Conservation (phyloP, 2,797 vertebrate species). For the Gallinago nigripennis region DNA sequence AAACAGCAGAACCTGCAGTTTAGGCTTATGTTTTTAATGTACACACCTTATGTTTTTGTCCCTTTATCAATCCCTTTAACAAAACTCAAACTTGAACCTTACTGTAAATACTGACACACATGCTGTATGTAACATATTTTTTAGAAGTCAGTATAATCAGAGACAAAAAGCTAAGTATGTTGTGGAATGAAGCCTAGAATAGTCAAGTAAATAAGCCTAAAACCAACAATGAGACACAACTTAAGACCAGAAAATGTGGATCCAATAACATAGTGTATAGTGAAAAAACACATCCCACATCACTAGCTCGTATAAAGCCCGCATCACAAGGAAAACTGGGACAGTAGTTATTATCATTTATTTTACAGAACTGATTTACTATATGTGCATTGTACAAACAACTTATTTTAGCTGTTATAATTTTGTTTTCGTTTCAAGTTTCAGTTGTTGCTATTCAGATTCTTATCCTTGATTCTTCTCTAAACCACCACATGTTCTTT, state of each 20-base stretch:
- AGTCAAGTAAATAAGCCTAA: not conserved
- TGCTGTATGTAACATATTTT: not conserved
- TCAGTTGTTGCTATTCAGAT: constrained; percentile 20
- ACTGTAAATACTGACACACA: not conserved
- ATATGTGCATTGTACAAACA: not conserved
- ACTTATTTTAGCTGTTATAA: not conserved
- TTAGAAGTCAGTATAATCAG: not conserved
- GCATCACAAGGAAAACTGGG: not conserved
- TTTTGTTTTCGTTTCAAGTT: not conserved
- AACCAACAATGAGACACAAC: not conserved
- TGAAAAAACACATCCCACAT: not conserved
- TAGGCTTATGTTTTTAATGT: not conserved
- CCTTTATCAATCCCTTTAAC: not conserved
- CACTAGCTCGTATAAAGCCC: not conserved
- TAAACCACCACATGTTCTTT: constrained; percentile 20
- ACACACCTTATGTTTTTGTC: fast-evolving
- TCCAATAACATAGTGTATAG: not conserved
- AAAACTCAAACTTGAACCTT: not conserved
- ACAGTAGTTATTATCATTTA: not conserved
- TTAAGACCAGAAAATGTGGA: not conserved
- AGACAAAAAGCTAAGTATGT: not conserved
- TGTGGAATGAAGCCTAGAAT: not conserved
- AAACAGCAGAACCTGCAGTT: not conserved
- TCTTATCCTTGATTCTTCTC: not conserved
- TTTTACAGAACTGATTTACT: not conserved